Percentiles rank a stretch among this genome's conserved stretches.
phyloP scores from a whole-genome alignment of 2,888 invertebrate species.

The Diaprepes abbreviatus region DNA sequence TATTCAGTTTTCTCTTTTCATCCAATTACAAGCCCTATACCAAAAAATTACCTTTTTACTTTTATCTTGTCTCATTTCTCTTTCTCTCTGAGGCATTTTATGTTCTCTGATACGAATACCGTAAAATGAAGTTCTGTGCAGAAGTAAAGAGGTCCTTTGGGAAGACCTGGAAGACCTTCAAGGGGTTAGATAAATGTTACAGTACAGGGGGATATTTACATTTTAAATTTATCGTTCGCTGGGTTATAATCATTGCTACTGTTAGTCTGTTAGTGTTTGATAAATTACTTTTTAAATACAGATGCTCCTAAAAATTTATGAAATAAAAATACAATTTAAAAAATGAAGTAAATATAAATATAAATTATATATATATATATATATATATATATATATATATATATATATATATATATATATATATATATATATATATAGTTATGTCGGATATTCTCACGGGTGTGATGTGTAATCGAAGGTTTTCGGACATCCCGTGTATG shows the following conservation, averaged over 20 bases:
- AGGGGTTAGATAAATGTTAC: constrained; percentile 26
- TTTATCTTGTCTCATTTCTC: constrained; percentile 42
- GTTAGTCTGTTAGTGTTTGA: not conserved
- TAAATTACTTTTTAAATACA: no score
- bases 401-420: no score
- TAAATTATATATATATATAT: no score
- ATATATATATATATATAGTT: no score
- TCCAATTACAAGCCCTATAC: constrained; percentile 22
- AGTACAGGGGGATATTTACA: constrained; percentile 18
- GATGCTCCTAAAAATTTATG: no score
- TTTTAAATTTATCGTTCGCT: constrained; percentile 6
- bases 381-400: no score
- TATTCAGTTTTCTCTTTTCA: constrained; percentile 24
- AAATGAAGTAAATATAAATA: no score
- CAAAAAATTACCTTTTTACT: constrained; percentile 40
- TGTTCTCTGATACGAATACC: constrained; percentile 36
- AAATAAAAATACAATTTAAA: no score
- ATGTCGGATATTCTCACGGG: no score
- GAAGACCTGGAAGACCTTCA: constrained; percentile 36
- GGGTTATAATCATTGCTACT: not conserved
- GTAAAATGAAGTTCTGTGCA: constrained; percentile 40
- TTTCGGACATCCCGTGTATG: no score
- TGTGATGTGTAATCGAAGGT: no score
- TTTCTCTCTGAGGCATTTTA: constrained; percentile 39
- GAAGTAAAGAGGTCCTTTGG: constrained; percentile 37